Conservation (phyloP, 2,888 invertebrate species). For the Villa cingulata region DNA sequence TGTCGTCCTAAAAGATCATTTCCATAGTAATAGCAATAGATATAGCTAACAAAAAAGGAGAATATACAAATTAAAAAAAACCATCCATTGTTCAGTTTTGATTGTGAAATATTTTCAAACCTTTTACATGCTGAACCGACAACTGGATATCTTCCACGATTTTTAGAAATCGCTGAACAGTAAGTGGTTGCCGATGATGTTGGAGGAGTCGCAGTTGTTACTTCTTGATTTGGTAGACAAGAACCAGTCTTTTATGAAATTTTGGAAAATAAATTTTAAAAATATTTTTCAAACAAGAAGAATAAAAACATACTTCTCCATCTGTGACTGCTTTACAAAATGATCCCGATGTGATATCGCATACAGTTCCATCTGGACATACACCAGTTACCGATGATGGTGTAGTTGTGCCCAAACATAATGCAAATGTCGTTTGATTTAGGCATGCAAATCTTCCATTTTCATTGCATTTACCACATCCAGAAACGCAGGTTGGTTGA, state of each 20-base stretch:
- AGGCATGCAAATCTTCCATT: conserved; percentile 5
- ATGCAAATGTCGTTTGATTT: conserved; percentile 2
- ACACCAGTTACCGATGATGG: neutral
- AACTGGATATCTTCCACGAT: neutral
- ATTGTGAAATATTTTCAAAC: neutral
- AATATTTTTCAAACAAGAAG: too few species aligned
- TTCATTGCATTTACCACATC: conserved; percentile 1
- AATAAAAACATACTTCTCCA: neutral
- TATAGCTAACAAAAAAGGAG: conserved; percentile 2
- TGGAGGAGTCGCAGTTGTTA: neutral
- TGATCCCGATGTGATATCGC: neutral
- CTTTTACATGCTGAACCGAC: neutral
- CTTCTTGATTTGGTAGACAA: neutral
- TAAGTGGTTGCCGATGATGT: neutral
- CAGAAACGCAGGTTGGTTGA: neutral
- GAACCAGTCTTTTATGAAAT: neutral
- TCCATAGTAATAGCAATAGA: conserved; percentile 5
- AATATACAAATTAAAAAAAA: too few species aligned
- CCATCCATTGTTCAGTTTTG: too few species aligned
- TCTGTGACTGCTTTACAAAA: neutral
- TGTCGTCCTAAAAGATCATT: conserved; percentile 4
- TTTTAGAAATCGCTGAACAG: neutral
- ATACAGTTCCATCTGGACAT: conserved; percentile 1
- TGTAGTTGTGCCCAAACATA: conserved; percentile 3
- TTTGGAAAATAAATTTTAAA: too few species aligned